Evolutionary conservation across 2,797 vertebrate genomes (phyloP).

Genomic region (Cynopterus sphinx): DNA sequence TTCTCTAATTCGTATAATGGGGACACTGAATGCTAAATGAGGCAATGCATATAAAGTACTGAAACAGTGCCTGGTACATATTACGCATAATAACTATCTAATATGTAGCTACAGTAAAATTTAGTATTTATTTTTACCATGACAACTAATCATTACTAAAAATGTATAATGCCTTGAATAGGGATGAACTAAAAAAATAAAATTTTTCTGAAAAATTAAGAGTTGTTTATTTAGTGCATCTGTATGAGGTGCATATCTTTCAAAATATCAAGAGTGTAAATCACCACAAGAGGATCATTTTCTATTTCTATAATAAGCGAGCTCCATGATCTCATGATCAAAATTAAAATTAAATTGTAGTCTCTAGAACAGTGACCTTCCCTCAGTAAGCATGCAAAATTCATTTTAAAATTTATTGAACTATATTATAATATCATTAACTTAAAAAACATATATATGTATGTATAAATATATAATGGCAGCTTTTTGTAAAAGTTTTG

Average conservation of each 20-base stretch:
- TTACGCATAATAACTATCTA: neutral
- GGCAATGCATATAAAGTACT: neutral
- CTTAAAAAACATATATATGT: neutral
- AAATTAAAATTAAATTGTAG: constrained; percentile 31
- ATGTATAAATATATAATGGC: neutral
- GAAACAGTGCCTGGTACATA: neutral
- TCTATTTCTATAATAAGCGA: neutral
- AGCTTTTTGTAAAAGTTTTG: constrained; percentile 16
- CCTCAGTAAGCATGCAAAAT: neutral
- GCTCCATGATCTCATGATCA: neutral
- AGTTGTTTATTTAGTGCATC: neutral
- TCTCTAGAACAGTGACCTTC: neutral
- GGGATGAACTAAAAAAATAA: neutral
- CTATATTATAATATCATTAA: neutral
- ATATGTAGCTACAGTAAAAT: neutral
- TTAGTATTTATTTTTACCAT: constrained; percentile 1
- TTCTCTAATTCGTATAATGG: neutral
- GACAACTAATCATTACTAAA: neutral
- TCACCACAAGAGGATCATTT: neutral
- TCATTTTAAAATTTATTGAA: neutral
- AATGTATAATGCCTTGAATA: neutral
- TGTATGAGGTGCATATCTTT: neutral
- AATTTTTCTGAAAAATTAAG: neutral
- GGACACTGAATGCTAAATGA: neutral
- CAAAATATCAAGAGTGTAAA: neutral